phyloP scores from a whole-genome alignment of 2,797 vertebrate genomes.

The Uromys caudimaculatus region DNA sequence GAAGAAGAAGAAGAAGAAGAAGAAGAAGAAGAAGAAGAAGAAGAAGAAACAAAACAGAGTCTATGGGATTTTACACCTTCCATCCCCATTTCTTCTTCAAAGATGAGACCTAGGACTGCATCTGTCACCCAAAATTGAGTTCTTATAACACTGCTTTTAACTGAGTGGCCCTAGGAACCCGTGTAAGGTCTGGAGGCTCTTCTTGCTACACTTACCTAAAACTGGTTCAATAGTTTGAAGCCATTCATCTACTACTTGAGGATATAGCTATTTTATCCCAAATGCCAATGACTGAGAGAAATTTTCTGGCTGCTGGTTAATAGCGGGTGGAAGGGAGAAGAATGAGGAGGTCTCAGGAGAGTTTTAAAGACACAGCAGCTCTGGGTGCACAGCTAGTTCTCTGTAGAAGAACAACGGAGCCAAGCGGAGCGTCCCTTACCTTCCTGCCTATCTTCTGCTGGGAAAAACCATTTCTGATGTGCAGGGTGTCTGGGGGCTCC shows the following conservation, averaged over 20 bases:
- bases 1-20: too few species aligned
- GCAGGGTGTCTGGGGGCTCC: background rate
- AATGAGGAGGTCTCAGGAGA: accelerated
- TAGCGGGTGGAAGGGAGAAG: background rate
- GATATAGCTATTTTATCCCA: background rate
- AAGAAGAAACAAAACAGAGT: background rate
- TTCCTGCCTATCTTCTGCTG: background rate
- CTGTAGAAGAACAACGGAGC: background rate
- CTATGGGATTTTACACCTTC: background rate
- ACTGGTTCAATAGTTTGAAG: background rate
- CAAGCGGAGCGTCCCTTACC: accelerated
- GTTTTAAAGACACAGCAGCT: background rate
- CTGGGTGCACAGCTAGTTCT: background rate
- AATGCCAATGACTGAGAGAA: accelerated
- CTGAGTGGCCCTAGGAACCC: background rate
- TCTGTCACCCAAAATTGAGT: background rate
- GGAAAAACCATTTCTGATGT: background rate
- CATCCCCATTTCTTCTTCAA: background rate
- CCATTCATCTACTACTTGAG: background rate
- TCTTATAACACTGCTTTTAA: background rate
- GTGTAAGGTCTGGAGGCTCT: background rate
- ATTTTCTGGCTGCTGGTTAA: background rate
- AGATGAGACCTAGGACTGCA: background rate
- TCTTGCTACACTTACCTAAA: background rate
- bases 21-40: too few species aligned